Evolutionary conservation across 2,888 invertebrate species (phyloP).

Genomic region (Dryobota labecula): DNA sequence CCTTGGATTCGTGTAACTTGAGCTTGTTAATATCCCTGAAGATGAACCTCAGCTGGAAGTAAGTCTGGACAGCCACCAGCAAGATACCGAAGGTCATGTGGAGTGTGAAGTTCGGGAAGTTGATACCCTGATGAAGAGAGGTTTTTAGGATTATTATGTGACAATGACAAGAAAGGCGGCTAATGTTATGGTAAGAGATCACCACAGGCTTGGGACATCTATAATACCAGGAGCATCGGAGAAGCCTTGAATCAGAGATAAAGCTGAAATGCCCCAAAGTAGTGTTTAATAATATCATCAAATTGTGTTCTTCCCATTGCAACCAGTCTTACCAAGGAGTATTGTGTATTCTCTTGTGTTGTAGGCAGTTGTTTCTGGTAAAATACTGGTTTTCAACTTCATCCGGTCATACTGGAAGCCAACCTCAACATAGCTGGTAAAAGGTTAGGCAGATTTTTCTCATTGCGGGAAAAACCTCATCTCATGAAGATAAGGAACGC

Average conservation of each 20-base stretch:
- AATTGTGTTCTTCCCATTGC: not conserved
- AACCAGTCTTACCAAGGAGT: not conserved
- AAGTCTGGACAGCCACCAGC: constrained; percentile 92
- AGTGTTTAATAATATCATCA: not conserved
- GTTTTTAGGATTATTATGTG: not conserved
- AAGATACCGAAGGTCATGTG: constrained; percentile 95
- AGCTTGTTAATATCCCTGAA: constrained; percentile 93
- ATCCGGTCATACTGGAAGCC: too few relatives aligned
- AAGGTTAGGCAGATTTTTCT: too few relatives aligned
- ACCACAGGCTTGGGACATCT: too few relatives aligned
- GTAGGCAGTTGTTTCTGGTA: too few relatives aligned
- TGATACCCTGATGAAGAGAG: constrained; percentile 92
- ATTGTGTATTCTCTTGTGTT: too few relatives aligned
- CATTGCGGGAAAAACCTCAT: too few relatives aligned
- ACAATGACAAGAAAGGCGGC: not conserved
- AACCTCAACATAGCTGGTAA: too few relatives aligned
- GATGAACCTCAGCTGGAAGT: constrained; percentile 93
- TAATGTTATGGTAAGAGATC: too few relatives aligned
- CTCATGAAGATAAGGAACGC: not conserved
- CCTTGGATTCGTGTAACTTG: constrained; percentile 93
- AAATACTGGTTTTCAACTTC: too few relatives aligned
- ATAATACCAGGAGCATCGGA: not conserved
- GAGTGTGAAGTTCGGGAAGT: constrained; percentile 94
- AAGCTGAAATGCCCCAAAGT: not conserved
- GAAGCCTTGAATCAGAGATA: not conserved